These are phyloP conservation scores for Temnothorax rugatulus DNA, from an alignment of 2,888 invertebrate genomes.

Conservation along the genomic window DNA sequence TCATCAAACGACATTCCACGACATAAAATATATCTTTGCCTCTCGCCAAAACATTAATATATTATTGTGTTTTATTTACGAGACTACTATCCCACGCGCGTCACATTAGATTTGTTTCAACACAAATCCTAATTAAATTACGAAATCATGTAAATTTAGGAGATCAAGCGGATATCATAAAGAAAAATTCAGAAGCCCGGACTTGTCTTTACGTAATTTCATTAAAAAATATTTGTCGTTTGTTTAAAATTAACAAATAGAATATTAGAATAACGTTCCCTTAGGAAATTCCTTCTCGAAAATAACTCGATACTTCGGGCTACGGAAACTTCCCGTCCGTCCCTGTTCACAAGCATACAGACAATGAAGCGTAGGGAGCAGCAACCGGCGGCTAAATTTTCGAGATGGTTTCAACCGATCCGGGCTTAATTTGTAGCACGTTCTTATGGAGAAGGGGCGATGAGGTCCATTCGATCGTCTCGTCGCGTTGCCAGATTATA, in stretches of 20 bases:
- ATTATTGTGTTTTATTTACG: background rate
- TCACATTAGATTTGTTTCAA: background rate
- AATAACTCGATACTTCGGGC: slow-evolving; percentile 2
- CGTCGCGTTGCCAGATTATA: slow-evolving; percentile 76
- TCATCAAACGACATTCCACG: background rate
- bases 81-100: background rate
- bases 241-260: background rate
- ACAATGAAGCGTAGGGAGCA: slow-evolving; percentile 15
- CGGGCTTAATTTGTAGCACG: slow-evolving; percentile 85
- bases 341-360: slow-evolving; percentile 4
- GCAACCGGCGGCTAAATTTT: slow-evolving; percentile 76
- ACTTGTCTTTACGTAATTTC: background rate
- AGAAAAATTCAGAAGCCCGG: background rate
- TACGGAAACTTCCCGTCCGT: background rate
- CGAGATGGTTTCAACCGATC: slow-evolving; percentile 82
- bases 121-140: background rate
- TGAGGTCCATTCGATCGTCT: slow-evolving; percentile 73
- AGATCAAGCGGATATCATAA: background rate
- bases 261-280: background rate
- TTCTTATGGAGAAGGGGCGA: slow-evolving; percentile 81
- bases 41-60: slow-evolving; percentile 8
- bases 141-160: background rate
- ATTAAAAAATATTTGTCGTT: background rate
- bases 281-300: background rate
- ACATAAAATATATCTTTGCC: slow-evolving; percentile 2